Evolutionary conservation across 2,113 vertebrate species (phyloP), one percentile per base, ranked within the genome.

Genomic region (Tretioscincus oriximinensis): DNA sequence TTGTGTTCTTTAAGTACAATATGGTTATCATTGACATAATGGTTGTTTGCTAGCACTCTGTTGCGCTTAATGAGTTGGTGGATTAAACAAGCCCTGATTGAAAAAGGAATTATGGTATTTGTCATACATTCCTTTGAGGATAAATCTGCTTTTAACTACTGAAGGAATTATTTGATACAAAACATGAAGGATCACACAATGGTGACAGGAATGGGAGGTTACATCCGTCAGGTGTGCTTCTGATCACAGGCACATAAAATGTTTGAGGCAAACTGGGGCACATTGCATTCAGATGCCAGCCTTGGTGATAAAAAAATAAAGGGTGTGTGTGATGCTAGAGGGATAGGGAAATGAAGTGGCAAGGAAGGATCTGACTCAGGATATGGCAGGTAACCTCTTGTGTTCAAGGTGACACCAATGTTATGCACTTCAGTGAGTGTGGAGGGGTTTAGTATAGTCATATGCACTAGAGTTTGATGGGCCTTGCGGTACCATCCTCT

Each of bases 221-320:
- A 87, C 95, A 96, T 94, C 93, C 96, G 94, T 93, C 95, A 96
- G 94, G 95, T 96, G 94, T 91, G 92, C 85, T 87, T 84, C 92
- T 95, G 94, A 93, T 89, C 88, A 89, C 58, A 28, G 82, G 93
- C 94, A 93, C 96, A 92, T 88, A 90, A 86, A 91, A 90, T 82
- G 92, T 87, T 77, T 77, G 1, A 85, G 92, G 87, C 93, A 93
- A 95, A 94, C 93, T 85, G 93, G 88, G 93, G 94, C 91, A 89
- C 81, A 88, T 93, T 79, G 63, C 92, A 74, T 92, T 89, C 92
- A 88, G 87, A 93, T 95, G 88, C 85, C 1, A 7, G 92, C 87
- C 87, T 84, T 82, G 90, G 88, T 89, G 92, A 89, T 92, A 91
- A 92, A 90, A n/a, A 91, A 94, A 93, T 91, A 92, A 93, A 94